These are phyloP conservation scores for Didymodactylos carnosus DNA, from an alignment of 2,888 invertebrate species.

Conservation along the genomic window DNA sequence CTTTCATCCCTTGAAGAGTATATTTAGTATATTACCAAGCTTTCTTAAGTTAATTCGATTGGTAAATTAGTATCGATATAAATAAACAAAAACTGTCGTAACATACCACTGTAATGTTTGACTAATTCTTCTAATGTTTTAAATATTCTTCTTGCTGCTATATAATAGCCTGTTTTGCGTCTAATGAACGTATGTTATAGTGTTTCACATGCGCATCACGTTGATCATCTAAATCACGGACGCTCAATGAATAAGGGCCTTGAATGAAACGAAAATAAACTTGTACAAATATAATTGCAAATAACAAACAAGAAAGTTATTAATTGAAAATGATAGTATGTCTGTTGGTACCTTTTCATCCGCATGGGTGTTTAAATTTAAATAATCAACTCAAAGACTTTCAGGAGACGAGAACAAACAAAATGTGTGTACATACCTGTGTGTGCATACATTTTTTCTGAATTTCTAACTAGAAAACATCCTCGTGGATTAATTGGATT, in stretches of 20 bases:
- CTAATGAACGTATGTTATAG: conserved; percentile 70
- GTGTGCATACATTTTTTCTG: conserved; percentile 65
- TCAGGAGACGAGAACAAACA: no score
- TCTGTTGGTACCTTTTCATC: no score
- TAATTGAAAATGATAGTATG: background rate
- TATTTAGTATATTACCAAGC: no score
- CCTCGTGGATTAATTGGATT: conserved; percentile 95
- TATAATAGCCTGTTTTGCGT: conserved; percentile 88
- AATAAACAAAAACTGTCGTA: no score
- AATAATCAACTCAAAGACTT: no score
- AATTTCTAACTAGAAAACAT: conserved; percentile 82
- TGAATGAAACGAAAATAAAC: no score
- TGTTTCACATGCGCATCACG: conserved; percentile 63
- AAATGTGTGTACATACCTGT: no score
- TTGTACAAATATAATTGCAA: no score
- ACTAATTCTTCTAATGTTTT: conserved; percentile 86
- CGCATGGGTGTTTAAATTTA: no score
- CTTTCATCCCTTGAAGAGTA: no score
- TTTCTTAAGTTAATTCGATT: no score
- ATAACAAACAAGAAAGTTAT: no score
- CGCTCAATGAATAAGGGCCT: conserved; percentile 68
- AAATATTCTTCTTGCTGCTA: conserved; percentile 89
- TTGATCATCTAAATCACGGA: conserved; percentile 67
- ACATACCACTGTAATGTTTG: conserved; percentile 81
- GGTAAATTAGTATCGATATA: background rate